These are phyloP conservation scores for Cossypha caffra DNA, from an alignment of 2,797 vertebrate species.

Conservation along the genomic window DNA sequence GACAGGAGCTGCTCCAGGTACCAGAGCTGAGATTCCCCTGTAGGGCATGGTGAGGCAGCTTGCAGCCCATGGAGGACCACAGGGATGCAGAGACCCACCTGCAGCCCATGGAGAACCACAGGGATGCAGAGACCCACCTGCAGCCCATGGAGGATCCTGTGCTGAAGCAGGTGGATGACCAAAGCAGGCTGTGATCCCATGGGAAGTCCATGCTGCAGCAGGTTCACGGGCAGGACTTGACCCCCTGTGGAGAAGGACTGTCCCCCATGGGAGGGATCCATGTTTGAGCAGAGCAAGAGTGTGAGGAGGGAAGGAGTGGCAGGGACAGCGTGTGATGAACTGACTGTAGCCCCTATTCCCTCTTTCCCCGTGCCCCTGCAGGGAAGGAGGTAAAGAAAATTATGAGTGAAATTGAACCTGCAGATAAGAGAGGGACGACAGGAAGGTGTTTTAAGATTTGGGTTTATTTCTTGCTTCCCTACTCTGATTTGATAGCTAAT, in stretches of 20 bases:
- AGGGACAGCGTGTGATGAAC: accelerated
- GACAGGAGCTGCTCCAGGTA: accelerated
- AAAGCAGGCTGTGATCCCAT: neutral
- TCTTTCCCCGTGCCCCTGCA: neutral
- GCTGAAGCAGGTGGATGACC: too few species aligned
- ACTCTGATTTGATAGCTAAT: neutral
- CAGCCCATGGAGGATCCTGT: neutral
- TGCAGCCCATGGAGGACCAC: neutral
- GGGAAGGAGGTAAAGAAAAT: neutral
- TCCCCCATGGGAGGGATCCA: neutral
- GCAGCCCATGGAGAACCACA: neutral
- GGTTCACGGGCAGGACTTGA: neutral
- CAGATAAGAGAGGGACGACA: accelerated
- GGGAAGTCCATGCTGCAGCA: accelerated
- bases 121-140: neutral
- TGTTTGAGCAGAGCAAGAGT: accelerated
- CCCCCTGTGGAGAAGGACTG: neutral
- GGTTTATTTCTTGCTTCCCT: neutral
- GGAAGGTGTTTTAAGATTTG: neutral
- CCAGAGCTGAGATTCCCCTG: accelerated
- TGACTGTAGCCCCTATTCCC: neutral
- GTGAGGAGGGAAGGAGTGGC: neutral
- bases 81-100: too few species aligned
- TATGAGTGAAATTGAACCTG: neutral
- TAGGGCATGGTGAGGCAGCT: neutral